Percentiles rank a stretch among this genome's conserved stretches.
phyloP scores from a whole-genome alignment of 2,888 invertebrate genomes.

The Tinea pellionella region DNA sequence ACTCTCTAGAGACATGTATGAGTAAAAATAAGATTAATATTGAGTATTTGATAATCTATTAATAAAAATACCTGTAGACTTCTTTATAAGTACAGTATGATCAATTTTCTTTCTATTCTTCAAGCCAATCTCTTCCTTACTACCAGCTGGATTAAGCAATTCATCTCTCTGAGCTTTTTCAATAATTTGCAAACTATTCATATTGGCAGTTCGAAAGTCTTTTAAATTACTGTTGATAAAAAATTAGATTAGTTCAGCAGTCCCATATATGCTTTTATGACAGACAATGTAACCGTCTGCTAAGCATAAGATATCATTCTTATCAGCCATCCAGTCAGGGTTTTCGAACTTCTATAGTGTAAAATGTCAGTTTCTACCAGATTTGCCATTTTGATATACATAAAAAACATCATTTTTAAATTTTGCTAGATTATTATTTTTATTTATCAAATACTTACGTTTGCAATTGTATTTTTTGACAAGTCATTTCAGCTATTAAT shows the following conservation, averaged over 20 bases:
- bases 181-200: conserved; percentile 81
- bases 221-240: conserved; percentile 70
- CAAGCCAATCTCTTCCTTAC: conserved; percentile 53
- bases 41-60: too few relatives aligned
- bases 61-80: conserved; percentile 63
- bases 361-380: too few relatives aligned
- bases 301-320: too few relatives aligned
- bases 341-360: too few relatives aligned
- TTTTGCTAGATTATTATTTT: too few relatives aligned
- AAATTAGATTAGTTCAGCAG: too few relatives aligned
- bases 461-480: conserved; percentile 77
- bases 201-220: conserved; percentile 84
- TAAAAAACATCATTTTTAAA: too few relatives aligned
- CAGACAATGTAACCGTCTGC: too few relatives aligned
- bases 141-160: conserved; percentile 65
- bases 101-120: conserved; percentile 76
- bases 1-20: too few relatives aligned
- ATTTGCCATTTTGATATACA: too few relatives aligned
- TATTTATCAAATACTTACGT: conserved; percentile 56
- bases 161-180: conserved; percentile 81
- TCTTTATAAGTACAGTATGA: conserved; percentile 73
- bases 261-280: not conserved
- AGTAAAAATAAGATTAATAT: too few relatives aligned
- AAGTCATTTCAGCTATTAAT: conserved; percentile 73
- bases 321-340: too few relatives aligned